These are phyloP conservation scores for Apomyelois bistriatella DNA, from an alignment of 2,888 invertebrate species.

Conservation along the genomic window DNA sequence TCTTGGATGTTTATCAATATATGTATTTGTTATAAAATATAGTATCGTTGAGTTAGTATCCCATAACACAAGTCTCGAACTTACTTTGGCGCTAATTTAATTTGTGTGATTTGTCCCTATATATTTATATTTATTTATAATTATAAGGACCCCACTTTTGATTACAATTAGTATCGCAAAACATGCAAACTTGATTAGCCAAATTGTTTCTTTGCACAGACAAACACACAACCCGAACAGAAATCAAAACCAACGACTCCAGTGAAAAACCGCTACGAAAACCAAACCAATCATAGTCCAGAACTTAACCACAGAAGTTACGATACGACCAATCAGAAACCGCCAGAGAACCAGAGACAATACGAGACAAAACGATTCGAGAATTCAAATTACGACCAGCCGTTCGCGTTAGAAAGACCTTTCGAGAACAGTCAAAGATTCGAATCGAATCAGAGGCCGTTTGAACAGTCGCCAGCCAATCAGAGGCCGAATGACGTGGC, in stretches of 20 bases:
- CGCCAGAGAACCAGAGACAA: slow-evolving; percentile 14
- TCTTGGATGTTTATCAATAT: too few relatives aligned
- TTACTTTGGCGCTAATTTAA: too few relatives aligned
- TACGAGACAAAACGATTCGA: slow-evolving; percentile 15
- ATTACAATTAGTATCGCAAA: background rate
- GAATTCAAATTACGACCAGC: slow-evolving; percentile 21
- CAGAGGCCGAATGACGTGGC: slow-evolving; percentile 29
- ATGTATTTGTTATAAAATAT: too few relatives aligned
- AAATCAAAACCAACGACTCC: slow-evolving; percentile 35
- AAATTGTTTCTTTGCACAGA: slow-evolving; percentile 18
- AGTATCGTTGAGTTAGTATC: too few relatives aligned
- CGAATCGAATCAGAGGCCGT: slow-evolving; percentile 22
- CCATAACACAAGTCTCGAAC: too few relatives aligned
- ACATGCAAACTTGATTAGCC: too few relatives aligned
- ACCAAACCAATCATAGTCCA: slow-evolving; percentile 20
- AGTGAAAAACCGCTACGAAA: slow-evolving; percentile 32
- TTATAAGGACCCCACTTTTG: too few relatives aligned
- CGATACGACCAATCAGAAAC: slow-evolving; percentile 23
- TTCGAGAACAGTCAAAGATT: slow-evolving; percentile 17
- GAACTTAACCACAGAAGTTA: slow-evolving; percentile 14
- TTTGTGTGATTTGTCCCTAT: too few relatives aligned
- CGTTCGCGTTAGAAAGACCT: slow-evolving; percentile 18
- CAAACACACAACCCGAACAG: slow-evolving; percentile 19
- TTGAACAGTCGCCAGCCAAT: slow-evolving; percentile 29
- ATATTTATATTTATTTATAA: too few relatives aligned